Conservation (phyloP, 2,113 vertebrate genomes). For the Clinocottus analis region DNA sequence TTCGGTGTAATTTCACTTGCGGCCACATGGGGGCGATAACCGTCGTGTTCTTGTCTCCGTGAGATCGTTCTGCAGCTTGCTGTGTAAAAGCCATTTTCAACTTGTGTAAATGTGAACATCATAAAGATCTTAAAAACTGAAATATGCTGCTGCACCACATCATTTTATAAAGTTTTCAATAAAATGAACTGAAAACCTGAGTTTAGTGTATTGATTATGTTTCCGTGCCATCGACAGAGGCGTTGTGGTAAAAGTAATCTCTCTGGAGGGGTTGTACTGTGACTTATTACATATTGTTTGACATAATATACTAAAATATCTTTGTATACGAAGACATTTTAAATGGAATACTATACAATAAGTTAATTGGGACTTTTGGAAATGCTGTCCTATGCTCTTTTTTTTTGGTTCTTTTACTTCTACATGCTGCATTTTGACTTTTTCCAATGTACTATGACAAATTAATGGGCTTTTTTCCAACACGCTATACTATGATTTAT, state of each 20-base stretch:
- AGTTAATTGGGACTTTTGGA: not conserved
- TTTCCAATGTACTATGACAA: too few relatives aligned
- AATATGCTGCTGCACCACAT: conserved; percentile 71
- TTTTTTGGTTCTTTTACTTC: not conserved
- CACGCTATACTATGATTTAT: too few relatives aligned
- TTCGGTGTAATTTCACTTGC: conserved; percentile 34
- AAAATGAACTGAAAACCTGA: conserved; percentile 67
- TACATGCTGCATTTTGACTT: too few relatives aligned
- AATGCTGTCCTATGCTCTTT: not conserved
- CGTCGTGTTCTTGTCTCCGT: conserved; percentile 1
- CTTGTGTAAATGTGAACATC: conserved; percentile 67
- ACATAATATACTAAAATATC: too few relatives aligned
- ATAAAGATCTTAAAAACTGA: conserved; percentile 58
- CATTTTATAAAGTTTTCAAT: conserved; percentile 83
- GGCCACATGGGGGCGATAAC: conserved; percentile 52
- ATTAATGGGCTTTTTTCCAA: too few relatives aligned
- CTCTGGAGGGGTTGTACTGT: too few relatives aligned
- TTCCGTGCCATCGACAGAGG: not conserved
- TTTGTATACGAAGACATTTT: too few relatives aligned
- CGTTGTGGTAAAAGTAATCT: too few relatives aligned
- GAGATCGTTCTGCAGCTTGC: conserved; percentile 26
- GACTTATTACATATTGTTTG: too few relatives aligned
- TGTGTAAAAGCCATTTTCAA: conserved; percentile 66
- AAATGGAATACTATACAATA: too few relatives aligned
- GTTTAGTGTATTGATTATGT: not conserved